A percentile compares a stretch with the other conserved stretches of the same genome.
phyloP scores from a whole-genome alignment of 2,888 invertebrate species.

The Toxonevra muliebris region DNA sequence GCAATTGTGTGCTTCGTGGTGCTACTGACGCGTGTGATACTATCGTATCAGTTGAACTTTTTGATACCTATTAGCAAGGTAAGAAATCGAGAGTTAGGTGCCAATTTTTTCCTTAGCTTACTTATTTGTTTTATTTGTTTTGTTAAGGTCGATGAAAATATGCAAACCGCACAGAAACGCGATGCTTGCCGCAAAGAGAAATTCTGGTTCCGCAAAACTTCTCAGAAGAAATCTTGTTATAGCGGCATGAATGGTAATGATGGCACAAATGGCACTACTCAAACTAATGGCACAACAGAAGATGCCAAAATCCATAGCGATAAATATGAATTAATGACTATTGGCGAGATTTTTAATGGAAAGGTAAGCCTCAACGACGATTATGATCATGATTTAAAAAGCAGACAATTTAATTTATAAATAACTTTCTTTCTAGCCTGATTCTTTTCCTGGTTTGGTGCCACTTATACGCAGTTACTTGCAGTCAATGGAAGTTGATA shows the following conservation, averaged over 20 bases:
- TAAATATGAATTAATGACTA: constrained; percentile 82
- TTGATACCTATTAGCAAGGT: constrained; percentile 97
- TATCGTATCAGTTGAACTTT: constrained; percentile 95
- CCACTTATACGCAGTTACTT: constrained; percentile 94
- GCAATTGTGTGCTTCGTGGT: constrained; percentile 98
- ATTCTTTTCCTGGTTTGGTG: constrained; percentile 92
- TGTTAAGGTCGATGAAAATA: constrained; percentile 88
- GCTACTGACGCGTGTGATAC: constrained; percentile 92
- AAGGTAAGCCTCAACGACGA: constrained; percentile 57
- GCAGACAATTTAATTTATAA: background rate
- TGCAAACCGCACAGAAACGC: constrained; percentile 92
- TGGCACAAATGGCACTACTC: constrained; percentile 40
- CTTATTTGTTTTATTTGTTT: background rate
- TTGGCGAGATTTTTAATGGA: constrained; percentile 97
- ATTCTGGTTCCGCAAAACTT: constrained; percentile 93
- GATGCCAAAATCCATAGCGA: constrained; percentile 28
- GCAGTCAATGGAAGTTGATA: constrained; percentile 95
- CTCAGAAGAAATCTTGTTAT: constrained; percentile 64
- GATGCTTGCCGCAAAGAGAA: constrained; percentile 84
- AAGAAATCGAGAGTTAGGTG: constrained; percentile 25
- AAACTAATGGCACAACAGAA: constrained; percentile 22
- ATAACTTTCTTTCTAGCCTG: constrained; percentile 67
- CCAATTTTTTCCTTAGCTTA: background rate
- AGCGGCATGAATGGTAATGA: constrained; percentile 24
- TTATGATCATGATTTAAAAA: no score